Evolutionary conservation across 1,140 invertebrate genomes (phyloP).

Genomic region (Diorhabda elongata): DNA sequence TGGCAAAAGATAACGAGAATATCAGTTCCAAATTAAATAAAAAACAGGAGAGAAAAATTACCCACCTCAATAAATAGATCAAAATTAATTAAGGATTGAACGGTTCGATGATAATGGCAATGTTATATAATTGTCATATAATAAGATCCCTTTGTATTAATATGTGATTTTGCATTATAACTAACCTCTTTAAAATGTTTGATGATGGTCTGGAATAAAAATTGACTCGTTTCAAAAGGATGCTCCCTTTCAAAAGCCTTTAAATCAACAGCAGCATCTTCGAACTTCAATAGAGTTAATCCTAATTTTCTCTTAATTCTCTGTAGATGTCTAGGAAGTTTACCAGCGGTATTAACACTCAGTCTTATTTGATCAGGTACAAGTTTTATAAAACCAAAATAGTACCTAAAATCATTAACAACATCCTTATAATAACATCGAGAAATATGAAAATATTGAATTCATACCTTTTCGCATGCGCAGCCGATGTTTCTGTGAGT

Average conservation of each 20-base stretch:
- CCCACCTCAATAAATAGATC: no score
- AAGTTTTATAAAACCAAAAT: constrained; percentile 83
- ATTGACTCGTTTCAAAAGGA: constrained; percentile 83
- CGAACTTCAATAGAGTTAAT: constrained; percentile 89
- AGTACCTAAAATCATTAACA: constrained; percentile 58
- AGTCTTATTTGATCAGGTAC: constrained; percentile 73
- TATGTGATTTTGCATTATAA: constrained; percentile 3
- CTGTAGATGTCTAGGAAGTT: constrained; percentile 70
- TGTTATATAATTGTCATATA: no score
- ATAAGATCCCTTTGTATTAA: no score
- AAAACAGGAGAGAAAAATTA: no score
- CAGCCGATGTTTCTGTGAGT: constrained; percentile 73
- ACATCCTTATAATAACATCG: background rate
- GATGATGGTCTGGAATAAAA: constrained; percentile 70
- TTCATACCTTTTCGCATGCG: constrained; percentile 74
- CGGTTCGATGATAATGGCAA: no score
- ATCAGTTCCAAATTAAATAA: no score
- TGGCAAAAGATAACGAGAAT: no score
- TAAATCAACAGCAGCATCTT: constrained; percentile 90
- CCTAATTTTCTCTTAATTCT: constrained; percentile 82
- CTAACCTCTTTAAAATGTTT: constrained; percentile 76
- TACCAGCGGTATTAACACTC: constrained; percentile 80
- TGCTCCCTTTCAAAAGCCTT: constrained; percentile 80
- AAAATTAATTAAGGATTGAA: no score
- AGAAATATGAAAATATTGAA: background rate